These are phyloP conservation scores for Maniola hyperantus DNA, from an alignment of 2,888 invertebrate genomes.

Conservation along the genomic window DNA sequence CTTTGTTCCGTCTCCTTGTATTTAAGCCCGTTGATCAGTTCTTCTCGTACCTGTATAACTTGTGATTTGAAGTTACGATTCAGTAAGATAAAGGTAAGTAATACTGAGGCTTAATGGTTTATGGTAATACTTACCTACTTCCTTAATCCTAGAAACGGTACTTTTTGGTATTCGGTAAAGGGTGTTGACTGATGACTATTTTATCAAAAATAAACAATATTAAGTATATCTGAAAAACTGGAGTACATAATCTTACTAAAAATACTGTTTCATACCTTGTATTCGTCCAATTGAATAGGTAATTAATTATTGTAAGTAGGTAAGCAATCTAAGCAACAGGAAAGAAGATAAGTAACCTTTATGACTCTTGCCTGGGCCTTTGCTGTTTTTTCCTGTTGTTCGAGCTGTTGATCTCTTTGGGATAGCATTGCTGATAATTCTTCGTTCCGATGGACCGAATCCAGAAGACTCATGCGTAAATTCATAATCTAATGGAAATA, in stretches of 20 bases:
- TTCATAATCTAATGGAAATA: slow-evolving; percentile 63
- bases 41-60: slow-evolving; percentile 78
- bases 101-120: no score
- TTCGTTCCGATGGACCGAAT: slow-evolving; percentile 71
- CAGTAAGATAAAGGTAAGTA: not conserved
- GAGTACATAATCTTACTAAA: no score
- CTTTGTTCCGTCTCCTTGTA: slow-evolving; percentile 81
- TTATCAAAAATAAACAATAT: no score
- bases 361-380: slow-evolving; percentile 84
- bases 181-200: no score
- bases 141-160: no score
- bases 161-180: no score
- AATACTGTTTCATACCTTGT: not conserved
- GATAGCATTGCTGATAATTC: slow-evolving; percentile 73
- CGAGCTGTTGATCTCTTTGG: slow-evolving; percentile 82
- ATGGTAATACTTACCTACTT: no score
- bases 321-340: slow-evolving; percentile 42
- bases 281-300: not conserved
- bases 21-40: slow-evolving; percentile 83
- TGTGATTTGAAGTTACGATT: not conserved
- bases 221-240: no score
- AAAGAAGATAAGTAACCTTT: slow-evolving; percentile 68
- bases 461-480: slow-evolving; percentile 70
- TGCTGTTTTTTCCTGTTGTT: slow-evolving; percentile 83
- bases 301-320: not conserved